These are phyloP conservation scores for Stegophylla sp. DNA, from an alignment of 2,888 invertebrate species.

Conservation along the genomic window DNA sequence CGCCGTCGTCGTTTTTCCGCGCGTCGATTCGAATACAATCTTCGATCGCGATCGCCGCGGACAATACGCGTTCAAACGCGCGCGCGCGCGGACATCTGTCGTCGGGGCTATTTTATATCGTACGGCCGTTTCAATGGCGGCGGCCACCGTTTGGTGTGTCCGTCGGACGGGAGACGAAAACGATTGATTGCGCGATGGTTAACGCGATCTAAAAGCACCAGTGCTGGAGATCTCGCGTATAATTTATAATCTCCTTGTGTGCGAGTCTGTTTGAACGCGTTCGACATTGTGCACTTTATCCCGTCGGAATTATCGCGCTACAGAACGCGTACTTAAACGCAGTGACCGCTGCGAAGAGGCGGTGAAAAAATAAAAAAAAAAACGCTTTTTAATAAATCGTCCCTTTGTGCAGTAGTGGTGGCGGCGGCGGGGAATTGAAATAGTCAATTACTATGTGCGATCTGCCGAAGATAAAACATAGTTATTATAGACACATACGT, in stretches of 20 bases:
- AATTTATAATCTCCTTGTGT: background rate
- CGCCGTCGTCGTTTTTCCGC: background rate
- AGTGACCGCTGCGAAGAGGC: background rate
- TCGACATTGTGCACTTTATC: background rate
- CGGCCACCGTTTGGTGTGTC: background rate
- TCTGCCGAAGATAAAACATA: too few species aligned
- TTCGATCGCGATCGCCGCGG: conserved; percentile 34
- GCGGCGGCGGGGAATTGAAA: too few species aligned
- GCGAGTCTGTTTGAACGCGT: background rate
- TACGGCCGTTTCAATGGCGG: background rate
- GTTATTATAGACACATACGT: too few species aligned
- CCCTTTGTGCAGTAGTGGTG: too few species aligned
- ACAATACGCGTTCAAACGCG: conserved; percentile 17
- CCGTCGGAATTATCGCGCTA: background rate
- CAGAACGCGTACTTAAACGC: too few species aligned
- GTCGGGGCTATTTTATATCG: too few species aligned
- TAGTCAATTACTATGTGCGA: too few species aligned
- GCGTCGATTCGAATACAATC: conserved; percentile 40
- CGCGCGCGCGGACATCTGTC: background rate
- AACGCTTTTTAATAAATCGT: background rate
- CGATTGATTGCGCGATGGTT: conserved; percentile 38
- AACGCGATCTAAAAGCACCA: conserved; percentile 18
- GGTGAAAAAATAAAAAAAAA: background rate
- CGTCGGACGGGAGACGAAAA: background rate
- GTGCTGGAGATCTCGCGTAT: background rate